Evolutionary conservation across 2,888 invertebrate genomes (phyloP).

Genomic region (Eucera pruinosa): DNA sequence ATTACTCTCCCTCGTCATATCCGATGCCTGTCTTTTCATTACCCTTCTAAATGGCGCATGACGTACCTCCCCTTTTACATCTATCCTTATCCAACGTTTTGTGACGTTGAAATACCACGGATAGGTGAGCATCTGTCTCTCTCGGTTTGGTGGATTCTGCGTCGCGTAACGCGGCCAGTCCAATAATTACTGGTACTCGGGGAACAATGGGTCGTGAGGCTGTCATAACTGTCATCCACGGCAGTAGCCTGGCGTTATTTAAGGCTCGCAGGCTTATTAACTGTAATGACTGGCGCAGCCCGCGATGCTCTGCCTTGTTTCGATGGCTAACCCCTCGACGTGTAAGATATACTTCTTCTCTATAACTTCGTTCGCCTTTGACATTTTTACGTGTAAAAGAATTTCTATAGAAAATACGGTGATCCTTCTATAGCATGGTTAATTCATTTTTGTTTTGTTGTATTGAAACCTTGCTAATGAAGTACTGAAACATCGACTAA

Average conservation of each 20-base stretch:
- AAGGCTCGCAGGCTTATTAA: constrained; percentile 77
- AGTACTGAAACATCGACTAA: no score
- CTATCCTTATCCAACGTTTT: constrained; percentile 5
- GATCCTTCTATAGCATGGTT: no score
- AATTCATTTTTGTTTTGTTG: no score
- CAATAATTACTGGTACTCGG: constrained; percentile 75
- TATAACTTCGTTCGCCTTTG: background rate
- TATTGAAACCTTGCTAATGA: no score
- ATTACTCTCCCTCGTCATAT: constrained; percentile 72
- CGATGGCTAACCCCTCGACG: background rate
- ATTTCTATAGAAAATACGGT: background rate
- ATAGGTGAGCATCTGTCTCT: constrained; percentile 61
- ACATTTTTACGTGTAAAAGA: no score
- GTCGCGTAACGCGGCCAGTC: constrained; percentile 58
- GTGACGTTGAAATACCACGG: constrained; percentile 66
- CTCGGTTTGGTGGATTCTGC: constrained; percentile 9
- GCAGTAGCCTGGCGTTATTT: constrained; percentile 74
- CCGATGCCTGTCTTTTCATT: constrained; percentile 73
- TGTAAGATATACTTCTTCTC: no score
- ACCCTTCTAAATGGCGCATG: constrained; percentile 70
- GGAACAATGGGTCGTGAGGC: constrained; percentile 77
- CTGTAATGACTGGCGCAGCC: constrained; percentile 71
- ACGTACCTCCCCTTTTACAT: constrained; percentile 35
- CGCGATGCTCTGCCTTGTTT: constrained; percentile 16
- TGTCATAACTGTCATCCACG: constrained; percentile 79